Base-by-base conservation (phyloP, 2,888 invertebrate genomes). In the Hecatera dysodea region DNA sequence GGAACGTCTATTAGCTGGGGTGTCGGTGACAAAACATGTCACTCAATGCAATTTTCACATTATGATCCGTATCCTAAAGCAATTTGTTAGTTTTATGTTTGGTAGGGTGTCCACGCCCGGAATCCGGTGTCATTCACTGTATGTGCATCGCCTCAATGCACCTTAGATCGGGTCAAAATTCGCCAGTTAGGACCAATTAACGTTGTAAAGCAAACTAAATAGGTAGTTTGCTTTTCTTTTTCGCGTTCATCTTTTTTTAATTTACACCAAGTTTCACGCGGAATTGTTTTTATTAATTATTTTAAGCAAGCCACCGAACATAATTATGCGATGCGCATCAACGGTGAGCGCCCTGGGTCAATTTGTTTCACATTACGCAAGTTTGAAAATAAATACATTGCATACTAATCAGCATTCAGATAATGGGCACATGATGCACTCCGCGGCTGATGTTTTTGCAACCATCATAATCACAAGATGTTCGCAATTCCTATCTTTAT, bases 31-130 rank as follows among this genome's bases (percentile, higher is more conserved):
- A 76, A 69, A 78, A 78, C 67, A 72, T 74, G 69, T 67, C 77
- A 72, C 64, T 62, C 69, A 71, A 77, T 52, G 72, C 64, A 72
- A 71, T 75, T 72, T 76, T 73, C 66, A 56, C 64, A 74, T 76
- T 64, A 76, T 72, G 39, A 55, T 61, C 62, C 66, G 60, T 75
- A 69, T 84, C 83, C 83, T 80, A n/a, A 56, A 66, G 52, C 80
- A 74, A 74, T 81, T 85, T 73, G 61, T 75, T 75, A 78, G 81
- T 77, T 75, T 69, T 72, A 42, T 75, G 72, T 71, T 72, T 46
- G 53, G 52, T 62, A 61, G 67, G 64, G 60, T 1, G 29, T 19
- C 33, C 29, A 44, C 12, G 24, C 36, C 5, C 42, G 12, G 42
- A 33, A 12, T 53, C 33, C 48, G 52, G 53, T 70, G 74, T 79